Conservation (phyloP, 2,888 invertebrate species). For the Miltochrista miniata region DNA sequence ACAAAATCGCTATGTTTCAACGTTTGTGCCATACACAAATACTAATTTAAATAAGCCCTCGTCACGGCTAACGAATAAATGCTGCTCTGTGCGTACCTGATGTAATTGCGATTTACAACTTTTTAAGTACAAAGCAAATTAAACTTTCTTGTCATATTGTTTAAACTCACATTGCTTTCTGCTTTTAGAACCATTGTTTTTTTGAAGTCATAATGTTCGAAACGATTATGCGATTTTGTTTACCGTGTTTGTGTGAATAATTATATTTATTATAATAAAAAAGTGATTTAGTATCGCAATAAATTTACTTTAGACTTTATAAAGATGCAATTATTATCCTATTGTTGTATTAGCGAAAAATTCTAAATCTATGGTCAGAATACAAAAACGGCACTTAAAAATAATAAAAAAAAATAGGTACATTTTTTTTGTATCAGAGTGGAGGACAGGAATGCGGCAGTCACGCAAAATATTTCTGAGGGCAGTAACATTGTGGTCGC, state of each 20-base stretch:
- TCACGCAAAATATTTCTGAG: too few relatives aligned
- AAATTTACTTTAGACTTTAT: conserved; percentile 9
- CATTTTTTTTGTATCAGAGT: too few relatives aligned
- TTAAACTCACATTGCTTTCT: conserved; percentile 13
- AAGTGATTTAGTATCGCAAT: conserved; percentile 24
- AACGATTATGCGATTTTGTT: conserved; percentile 11
- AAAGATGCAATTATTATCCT: not conserved
- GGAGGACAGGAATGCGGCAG: too few relatives aligned
- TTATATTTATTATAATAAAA: conserved; percentile 8
- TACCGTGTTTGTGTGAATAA: not conserved
- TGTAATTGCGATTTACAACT: conserved; percentile 59
- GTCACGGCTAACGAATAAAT: conserved; percentile 56
- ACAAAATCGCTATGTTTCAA: conserved; percentile 5
- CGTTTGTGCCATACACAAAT: conserved; percentile 17
- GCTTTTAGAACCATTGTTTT: not conserved
- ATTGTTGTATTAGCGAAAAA: too few relatives aligned
- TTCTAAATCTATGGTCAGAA: too few relatives aligned
- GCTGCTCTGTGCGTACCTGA: conserved; percentile 47
- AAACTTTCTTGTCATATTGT: conserved; percentile 9
- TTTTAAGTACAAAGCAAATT: conserved; percentile 26
- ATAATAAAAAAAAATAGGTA: too few relatives aligned
- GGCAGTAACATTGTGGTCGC: too few relatives aligned
- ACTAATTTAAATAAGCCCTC: conserved; percentile 58
- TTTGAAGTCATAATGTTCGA: conserved; percentile 10
- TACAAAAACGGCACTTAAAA: too few relatives aligned